Base-by-base conservation (phyloP, 2,113 vertebrate species). In the Malurus cyaneus region DNA sequence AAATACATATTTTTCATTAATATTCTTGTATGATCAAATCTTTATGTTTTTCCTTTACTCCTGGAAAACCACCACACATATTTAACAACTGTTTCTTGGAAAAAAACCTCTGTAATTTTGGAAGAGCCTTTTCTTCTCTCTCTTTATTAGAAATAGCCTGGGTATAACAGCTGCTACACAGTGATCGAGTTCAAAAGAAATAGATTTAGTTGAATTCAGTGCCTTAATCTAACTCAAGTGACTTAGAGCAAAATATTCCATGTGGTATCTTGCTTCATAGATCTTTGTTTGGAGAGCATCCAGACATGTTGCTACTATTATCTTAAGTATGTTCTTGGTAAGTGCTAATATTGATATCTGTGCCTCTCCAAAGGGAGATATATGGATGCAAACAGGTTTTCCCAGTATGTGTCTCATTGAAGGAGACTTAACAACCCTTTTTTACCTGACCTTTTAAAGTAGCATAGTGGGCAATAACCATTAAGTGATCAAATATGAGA, bases 401-500 rank as follows among this genome's bases (percentile, higher is more conserved):
- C 93, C 85, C 88, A 91, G 85, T 89, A 84, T 74, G 87, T 64
- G 50, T 93, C 59, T 97, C 91, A 88, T 19, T 95, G 94, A 95
- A 94, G 61, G 86, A 82, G 74, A 95, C 87, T 96, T 94, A 96
- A 87, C 79, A 94, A 78, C 81, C 77, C 86, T 86, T 97, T 97
- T 97, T 97, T 93, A 95, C 89, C 93, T 97, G 96, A 98, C 97
- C 96, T 98, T 98, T 97, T 92, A 96, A 97, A 96, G 95, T 88
- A 96, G 92, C 72, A 94, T 76, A 94, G 92, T 95, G 91, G 95
- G 95, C 96, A 98, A 97, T 97, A 97, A 96, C 96, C 96, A 97
- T 97, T 98, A 98, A 93, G 91, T 95, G 96, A 97, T 98, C 97
- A 98, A 98, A 97, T 95, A 97, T 95, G 86, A 97, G 92, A 97